Base-by-base conservation (phyloP, 2,113 vertebrate species). In the Muntiacus reevesi region DNA sequence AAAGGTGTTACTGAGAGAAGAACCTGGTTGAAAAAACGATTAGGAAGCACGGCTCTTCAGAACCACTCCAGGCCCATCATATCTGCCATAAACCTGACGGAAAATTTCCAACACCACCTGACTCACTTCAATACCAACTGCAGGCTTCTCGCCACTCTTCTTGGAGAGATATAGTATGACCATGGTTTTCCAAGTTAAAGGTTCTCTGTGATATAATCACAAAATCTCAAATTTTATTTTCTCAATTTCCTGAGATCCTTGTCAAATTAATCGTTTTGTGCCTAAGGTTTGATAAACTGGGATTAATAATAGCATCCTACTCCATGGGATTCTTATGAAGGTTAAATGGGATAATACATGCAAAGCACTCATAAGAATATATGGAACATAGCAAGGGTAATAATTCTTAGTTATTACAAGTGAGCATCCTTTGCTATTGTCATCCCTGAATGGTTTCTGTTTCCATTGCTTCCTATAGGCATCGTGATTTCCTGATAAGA, bases 121-220 rank as follows among this genome's bases (percentile, higher is more conserved):
- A 50, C 1, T 62, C 21, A 5, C 13, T 5, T 19, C 9, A 14
- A 4, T 17, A 2, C n/a, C 1, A 30, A 3, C 3, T 0, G 0
- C 25, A 7, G 21, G 7, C 40, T 50, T 4, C 17, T 47, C 14
- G 0, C 6, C 0, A 28, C 2, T 3, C n/a, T 84, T 57, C 1
- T 7, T 12, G 23, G 30, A 50, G 36, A 67, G n/a, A 8, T 6
- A 30, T 13, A 27, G 6, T 50, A 16, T 43, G 82, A n/a, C 1
- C 28, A 17, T 8, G 21, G 21, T 12, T 14, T n/a, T 78, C 16
- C 16, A 36, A 54, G 15, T 1, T 13, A 43, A 23, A 45, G 2
- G 1, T 13, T 59, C 47, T 40, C 50, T 59, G 4, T 36, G 45
- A 64, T 47, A 43, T 30, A 52, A 54, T 33, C 7, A 5, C 47